Evolutionary conservation across 2,888 invertebrate genomes (phyloP).

Genomic region (Ommatoiulus sabulosus): DNA sequence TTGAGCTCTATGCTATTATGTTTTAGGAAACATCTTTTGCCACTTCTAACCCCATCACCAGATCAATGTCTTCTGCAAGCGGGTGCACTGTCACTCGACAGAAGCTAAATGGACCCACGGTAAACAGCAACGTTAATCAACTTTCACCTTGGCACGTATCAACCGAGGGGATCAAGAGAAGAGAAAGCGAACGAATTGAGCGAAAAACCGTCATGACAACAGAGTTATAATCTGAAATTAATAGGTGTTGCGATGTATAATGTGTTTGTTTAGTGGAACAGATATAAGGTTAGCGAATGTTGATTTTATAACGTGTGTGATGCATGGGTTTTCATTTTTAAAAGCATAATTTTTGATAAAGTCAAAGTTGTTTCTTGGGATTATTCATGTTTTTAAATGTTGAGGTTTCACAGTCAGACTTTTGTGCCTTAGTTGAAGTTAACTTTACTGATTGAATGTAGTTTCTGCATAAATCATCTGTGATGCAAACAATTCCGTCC

Average conservation of each 20-base stretch:
- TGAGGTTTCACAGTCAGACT: background rate
- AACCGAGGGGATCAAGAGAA: slow-evolving; percentile 53
- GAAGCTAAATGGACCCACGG: slow-evolving; percentile 60
- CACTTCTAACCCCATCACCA: slow-evolving; percentile 62
- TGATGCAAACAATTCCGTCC: background rate
- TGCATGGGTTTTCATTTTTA: background rate
- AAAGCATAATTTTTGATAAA: slow-evolving; percentile 18
- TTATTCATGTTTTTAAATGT: background rate
- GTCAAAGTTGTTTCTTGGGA: background rate
- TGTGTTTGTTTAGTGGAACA: background rate
- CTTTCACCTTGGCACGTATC: slow-evolving; percentile 62
- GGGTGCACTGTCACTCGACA: slow-evolving; percentile 60
- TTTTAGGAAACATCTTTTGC: slow-evolving; percentile 64
- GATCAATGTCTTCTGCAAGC: slow-evolving; percentile 63
- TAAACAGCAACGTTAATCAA: slow-evolving; percentile 54
- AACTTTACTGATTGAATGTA: background rate
- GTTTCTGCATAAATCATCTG: background rate
- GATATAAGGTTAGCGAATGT: background rate
- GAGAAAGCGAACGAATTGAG: slow-evolving; percentile 60
- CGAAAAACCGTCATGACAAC: slow-evolving; percentile 63
- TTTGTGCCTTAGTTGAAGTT: background rate
- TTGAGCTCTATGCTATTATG: slow-evolving; percentile 30
- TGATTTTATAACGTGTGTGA: background rate
- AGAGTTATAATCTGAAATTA: slow-evolving; percentile 61
- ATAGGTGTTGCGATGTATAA: too few relatives aligned